Percentiles rank a stretch among this genome's conserved stretches.
These are phyloP conservation scores for Reinhardtius hippoglossoides DNA, from an alignment of 2,113 vertebrate genomes.

Conservation along the genomic window DNA sequence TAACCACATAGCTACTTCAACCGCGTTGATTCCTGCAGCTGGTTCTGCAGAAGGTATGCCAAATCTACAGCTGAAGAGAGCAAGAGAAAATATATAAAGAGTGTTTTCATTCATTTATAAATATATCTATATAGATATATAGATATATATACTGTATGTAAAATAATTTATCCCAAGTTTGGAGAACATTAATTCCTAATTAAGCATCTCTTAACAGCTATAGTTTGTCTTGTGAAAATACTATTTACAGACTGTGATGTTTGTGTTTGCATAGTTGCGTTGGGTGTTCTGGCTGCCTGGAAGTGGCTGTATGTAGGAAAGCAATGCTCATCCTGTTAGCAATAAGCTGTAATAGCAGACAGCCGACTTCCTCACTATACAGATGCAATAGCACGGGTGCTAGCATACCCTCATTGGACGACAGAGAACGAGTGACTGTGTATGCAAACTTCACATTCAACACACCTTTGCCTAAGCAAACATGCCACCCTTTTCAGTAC, in stretches of 20 bases:
- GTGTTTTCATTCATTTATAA: slow-evolving; percentile 55
- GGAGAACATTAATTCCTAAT: slow-evolving; percentile 43
- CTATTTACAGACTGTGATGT: slow-evolving; percentile 66
- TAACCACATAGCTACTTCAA: slow-evolving; percentile 43
- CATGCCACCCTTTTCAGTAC: slow-evolving; percentile 38
- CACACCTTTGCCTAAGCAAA: slow-evolving; percentile 77
- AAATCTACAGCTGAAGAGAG: slow-evolving; percentile 63
- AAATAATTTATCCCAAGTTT: slow-evolving; percentile 58
- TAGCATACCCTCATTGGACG: slow-evolving; percentile 63
- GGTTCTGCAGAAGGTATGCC: slow-evolving; percentile 78
- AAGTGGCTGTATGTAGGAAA: slow-evolving; percentile 62
- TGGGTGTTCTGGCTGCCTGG: slow-evolving; percentile 60
- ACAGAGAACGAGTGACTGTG: slow-evolving; percentile 47
- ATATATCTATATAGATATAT: not conserved
- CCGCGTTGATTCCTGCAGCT: slow-evolving; percentile 70
- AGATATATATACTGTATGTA: slow-evolving; percentile 28
- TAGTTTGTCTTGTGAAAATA: slow-evolving; percentile 60
- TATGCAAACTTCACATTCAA: slow-evolving; percentile 74
- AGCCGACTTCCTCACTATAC: slow-evolving; percentile 72
- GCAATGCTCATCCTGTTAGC: slow-evolving; percentile 70
- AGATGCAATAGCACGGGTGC: slow-evolving; percentile 77
- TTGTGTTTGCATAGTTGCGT: slow-evolving; percentile 64
- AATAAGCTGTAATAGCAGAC: slow-evolving; percentile 76
- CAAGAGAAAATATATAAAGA: slow-evolving; percentile 35
- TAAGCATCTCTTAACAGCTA: slow-evolving; percentile 39